These are phyloP conservation scores for Dermolepida albohirtum DNA, from an alignment of 2,888 invertebrate species.

Conservation along the genomic window DNA sequence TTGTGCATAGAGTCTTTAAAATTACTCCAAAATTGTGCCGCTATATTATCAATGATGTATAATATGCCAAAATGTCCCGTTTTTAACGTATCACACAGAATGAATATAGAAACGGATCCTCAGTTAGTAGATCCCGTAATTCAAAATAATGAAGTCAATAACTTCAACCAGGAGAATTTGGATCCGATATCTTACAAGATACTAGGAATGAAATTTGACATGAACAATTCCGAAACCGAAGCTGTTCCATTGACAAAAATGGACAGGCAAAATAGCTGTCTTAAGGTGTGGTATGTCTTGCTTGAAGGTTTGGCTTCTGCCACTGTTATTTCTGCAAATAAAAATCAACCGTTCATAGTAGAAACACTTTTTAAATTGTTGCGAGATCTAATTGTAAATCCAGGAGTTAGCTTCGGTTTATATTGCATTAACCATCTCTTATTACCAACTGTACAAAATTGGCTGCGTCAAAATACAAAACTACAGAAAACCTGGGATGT, in stretches of 20 bases:
- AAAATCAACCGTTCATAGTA: slow-evolving; percentile 85
- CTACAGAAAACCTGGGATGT: slow-evolving; percentile 81
- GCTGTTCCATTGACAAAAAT: slow-evolving; percentile 72
- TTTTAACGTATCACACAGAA: slow-evolving; percentile 89
- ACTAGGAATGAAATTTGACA: slow-evolving; percentile 67
- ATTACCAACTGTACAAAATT: slow-evolving; percentile 92
- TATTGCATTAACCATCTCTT: slow-evolving; percentile 93
- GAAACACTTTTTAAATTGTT: slow-evolving; percentile 89
- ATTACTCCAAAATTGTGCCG: slow-evolving; percentile 87
- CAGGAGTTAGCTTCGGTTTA: slow-evolving; percentile 90
- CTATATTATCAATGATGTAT: slow-evolving; percentile 91
- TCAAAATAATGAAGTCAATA: slow-evolving; percentile 71
- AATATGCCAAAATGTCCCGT: slow-evolving; percentile 95
- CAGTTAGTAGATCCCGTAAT: slow-evolving; percentile 88
- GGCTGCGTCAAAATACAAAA: slow-evolving; percentile 78
- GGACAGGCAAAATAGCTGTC: slow-evolving; percentile 84
- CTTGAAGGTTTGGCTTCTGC: slow-evolving; percentile 88
- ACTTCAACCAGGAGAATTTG: slow-evolving; percentile 75
- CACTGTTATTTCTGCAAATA: slow-evolving; percentile 81
- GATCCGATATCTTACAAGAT: slow-evolving; percentile 75
- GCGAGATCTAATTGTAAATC: slow-evolving; percentile 79
- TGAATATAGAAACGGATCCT: slow-evolving; percentile 81
- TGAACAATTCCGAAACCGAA: slow-evolving; percentile 65
- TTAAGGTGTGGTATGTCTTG: slow-evolving; percentile 91
- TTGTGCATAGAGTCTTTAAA: slow-evolving; percentile 84